Base-by-base conservation (phyloP, 35 echinoderm and acorn worm species). In the Stichopus chloronotus region DNA sequence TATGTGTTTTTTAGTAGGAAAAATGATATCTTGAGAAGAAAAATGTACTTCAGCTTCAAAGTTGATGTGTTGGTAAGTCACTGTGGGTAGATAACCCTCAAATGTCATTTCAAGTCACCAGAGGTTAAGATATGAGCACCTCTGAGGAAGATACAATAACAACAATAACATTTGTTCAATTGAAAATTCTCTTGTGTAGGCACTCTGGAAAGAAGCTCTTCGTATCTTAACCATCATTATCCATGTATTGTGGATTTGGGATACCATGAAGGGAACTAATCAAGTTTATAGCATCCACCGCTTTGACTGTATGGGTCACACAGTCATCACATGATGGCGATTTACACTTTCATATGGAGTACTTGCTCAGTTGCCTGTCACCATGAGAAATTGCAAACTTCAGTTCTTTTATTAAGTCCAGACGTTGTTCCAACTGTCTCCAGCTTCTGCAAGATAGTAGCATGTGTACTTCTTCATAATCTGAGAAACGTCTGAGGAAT, bases 331-430 rank as follows among this genome's bases (percentile, higher is more conserved):
- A 90, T 10, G 17, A 5, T 14, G 61, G 13, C 16, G 61, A 54
- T 53, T 74, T 76, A 52, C 63, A 90, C 69, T 90, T 90, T 12
- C 61, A 52, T 2, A 90, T 9, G 6, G 88, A 90, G 74, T 74
- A 13, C 43, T 90, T 63, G 8, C 63, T 61, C 16, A 4, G 88
- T 23, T 90, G 88, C 16, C 59, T 24, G 88, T 90, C 63, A 11
- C 61, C 69, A 76, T 90, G 88, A 54, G 25, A 13, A 21, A 90
- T 23, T 0, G 24, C 11, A 30, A 90, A 72, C 63, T 89, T 89
- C 8, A 87, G 59, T 24, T 89, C 87, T 65, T 25, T 72, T 14
- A 20, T 6, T 5, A 89, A 72, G 24, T 16, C n/a, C 21, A 19
- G 17, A 14, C 63, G 21, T 54, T 86, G 52, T 58, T 86, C 56